Evolutionary conservation across 2,888 invertebrate species (phyloP).

Genomic region (Plemyria rubiginata): DNA sequence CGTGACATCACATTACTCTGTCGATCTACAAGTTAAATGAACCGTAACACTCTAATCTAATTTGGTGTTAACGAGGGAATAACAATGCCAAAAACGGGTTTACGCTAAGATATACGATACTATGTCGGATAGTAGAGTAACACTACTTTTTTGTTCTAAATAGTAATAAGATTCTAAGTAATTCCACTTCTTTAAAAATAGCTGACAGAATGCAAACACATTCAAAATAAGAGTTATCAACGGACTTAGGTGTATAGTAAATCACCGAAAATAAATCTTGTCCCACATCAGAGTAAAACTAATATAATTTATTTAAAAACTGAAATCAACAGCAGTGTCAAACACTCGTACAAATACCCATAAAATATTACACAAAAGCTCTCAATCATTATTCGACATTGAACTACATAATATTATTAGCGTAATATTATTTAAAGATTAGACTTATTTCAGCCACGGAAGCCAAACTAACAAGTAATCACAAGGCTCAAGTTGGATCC

Average conservation of each 20-base stretch:
- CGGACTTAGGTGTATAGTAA: conserved; percentile 10
- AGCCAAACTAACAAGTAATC: conserved; percentile 44
- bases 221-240: conserved; percentile 3
- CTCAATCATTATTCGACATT: conserved; percentile 31
- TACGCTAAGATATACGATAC: conserved; percentile 45
- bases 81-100: conserved; percentile 56
- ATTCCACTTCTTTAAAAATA: conserved; percentile 4
- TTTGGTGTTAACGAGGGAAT: conserved; percentile 49
- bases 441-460: conserved; percentile 26
- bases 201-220: conserved; percentile 3
- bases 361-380: conserved; percentile 36
- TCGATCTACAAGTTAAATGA: conserved; percentile 27
- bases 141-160: conserved; percentile 31
- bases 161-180: conserved; percentile 7
- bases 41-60: conserved; percentile 48
- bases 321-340: conserved; percentile 29
- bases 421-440: conserved; percentile 17
- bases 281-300: not conserved
- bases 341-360: conserved; percentile 26
- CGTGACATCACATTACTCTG: conserved; percentile 30
- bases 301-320: conserved; percentile 2
- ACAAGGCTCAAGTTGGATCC: conserved; percentile 55
- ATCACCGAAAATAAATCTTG: not conserved
- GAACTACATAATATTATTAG: conserved; percentile 23
- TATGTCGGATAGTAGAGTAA: conserved; percentile 45